phyloP scores from a whole-genome alignment of 2,888 invertebrate species.

The Lepidochitona cinerea region DNA sequence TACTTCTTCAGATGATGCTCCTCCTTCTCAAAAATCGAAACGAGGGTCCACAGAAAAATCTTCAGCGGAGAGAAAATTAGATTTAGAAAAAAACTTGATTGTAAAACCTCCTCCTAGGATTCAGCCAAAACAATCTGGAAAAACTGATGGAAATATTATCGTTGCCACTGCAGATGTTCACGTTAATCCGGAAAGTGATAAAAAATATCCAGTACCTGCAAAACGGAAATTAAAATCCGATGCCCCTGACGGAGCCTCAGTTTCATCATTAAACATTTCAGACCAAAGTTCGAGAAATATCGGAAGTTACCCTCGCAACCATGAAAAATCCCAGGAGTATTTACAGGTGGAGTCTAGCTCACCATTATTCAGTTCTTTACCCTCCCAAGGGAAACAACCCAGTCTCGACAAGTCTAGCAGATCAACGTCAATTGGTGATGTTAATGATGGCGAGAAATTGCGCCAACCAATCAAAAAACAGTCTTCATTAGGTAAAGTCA shows the following conservation, averaged over 20 bases:
- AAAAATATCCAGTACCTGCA: not conserved
- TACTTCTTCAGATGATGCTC: not conserved
- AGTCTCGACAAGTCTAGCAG: not conserved
- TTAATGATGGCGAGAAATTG: not conserved
- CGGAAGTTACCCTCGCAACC: not conserved
- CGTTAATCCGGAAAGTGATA: not conserved
- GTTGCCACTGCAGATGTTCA: not conserved
- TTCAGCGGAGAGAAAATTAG: no score
- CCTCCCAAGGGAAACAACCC: not conserved
- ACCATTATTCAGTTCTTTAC: not conserved
- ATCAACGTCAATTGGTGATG: not conserved
- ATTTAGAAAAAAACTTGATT: no score
- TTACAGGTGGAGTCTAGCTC: not conserved
- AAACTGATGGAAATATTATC: not conserved
- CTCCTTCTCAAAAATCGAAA: not conserved
- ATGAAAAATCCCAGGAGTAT: not conserved
- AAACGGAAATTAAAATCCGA: not conserved
- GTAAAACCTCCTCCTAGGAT: no score
- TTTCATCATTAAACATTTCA: no score
- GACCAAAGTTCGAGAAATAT: not conserved
- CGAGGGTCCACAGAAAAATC: no score
- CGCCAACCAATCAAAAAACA: not conserved
- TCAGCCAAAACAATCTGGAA: no score
- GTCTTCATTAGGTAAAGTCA: not conserved
- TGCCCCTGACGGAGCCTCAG: not conserved